Evolutionary conservation across 2,113 vertebrate species (phyloP).

Genomic region (Formicarius rufipectus): DNA sequence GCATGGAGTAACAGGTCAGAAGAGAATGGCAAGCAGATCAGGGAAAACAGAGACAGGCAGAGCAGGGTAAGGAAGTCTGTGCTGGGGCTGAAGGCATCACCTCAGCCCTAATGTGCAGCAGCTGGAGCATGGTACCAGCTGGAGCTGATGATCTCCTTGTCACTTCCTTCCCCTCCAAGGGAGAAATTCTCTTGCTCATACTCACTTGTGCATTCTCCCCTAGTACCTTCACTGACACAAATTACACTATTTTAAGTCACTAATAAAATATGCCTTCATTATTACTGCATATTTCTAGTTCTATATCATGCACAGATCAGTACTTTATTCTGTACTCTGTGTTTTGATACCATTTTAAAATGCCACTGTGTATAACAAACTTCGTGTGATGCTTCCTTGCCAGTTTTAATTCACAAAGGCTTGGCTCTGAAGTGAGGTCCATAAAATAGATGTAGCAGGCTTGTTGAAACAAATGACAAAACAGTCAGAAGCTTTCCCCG

Average conservation of each 20-base stretch:
- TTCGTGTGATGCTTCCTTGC: neutral
- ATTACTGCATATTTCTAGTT: neutral
- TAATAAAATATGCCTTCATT: neutral
- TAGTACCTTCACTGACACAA: neutral
- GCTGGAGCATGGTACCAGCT: neutral
- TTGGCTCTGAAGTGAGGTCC: neutral
- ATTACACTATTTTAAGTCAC: neutral
- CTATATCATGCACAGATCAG: neutral
- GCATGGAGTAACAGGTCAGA: neutral
- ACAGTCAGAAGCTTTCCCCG: neutral
- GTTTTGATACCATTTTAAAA: neutral
- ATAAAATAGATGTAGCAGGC: neutral
- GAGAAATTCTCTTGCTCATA: neutral
- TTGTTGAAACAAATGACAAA: conserved; percentile 25
- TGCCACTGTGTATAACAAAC: neutral
- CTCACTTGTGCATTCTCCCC: neutral
- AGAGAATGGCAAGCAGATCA: neutral
- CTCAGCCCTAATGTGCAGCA: neutral
- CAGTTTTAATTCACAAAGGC: neutral
- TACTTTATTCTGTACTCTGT: neutral
- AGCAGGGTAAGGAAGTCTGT: neutral
- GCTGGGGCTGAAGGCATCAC: neutral
- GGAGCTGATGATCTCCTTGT: neutral
- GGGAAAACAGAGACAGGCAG: neutral
- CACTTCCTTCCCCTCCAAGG: neutral